Evolutionary conservation across 2,888 invertebrate genomes (phyloP), one percentile per base, ranked within the genome.

Genomic region (Trachelus iudaicus): DNA sequence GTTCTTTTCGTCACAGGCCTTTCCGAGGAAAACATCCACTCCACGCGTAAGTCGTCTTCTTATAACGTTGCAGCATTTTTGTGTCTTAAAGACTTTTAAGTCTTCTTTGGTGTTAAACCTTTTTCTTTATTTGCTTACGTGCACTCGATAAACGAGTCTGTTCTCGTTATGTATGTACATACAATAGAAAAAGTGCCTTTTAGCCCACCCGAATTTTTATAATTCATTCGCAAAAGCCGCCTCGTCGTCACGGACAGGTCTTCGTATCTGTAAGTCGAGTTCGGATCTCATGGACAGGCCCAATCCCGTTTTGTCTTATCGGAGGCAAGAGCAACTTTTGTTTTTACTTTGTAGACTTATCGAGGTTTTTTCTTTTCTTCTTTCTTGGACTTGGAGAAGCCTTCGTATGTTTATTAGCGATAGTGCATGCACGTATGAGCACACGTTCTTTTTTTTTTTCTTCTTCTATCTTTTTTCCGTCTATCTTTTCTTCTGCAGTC

Each of bases 1-100:
- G 71, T 71, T 71, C 71, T 37, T 37, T 89, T 86, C 81, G 89
- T 87, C 87, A 87, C 91, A 94, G 94, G 94, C 93, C 93, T 93
- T 85, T 94, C 94, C 87, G 94, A 94, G 91, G 94, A 94, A 92
- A 94, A 92, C 92, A 93, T 94, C 90, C 93, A 93, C 84, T 94
- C 93, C 91, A 93, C 93, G 92, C 94, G 94, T 94, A 93, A 94
- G 94, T 94, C 93, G 92, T 80, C 83, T 78, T 71, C 71, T 71
- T 33, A 15, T 56, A 56, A 12, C 34, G 31, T 71, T 34, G 71
- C 33, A 71, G 71, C 71, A 71, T 71, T 23, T 31, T 31, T 71
- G 9, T 69, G 69, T 71, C 56, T 56, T 56, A 56, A 56, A 56
- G n/a, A 56, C 23, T 23, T 56, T 56, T 56, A 56, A 23, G 23